Evolutionary conservation across 2,113 vertebrate genomes (phyloP).

Genomic region (Diadophis punctatus): DNA sequence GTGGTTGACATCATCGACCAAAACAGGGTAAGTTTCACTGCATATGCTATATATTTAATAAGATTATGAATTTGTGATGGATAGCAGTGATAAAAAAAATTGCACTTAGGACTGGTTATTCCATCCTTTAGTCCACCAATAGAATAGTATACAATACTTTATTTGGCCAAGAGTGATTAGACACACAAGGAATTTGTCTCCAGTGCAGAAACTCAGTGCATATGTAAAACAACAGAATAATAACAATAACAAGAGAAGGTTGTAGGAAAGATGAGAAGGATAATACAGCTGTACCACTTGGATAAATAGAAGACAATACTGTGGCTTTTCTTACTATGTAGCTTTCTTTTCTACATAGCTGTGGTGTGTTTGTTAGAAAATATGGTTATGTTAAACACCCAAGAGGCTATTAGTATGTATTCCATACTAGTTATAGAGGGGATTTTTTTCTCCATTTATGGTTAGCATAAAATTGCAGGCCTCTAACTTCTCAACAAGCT

Average conservation of each 20-base stretch:
- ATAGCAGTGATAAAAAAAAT: neutral
- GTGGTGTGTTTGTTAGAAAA: neutral
- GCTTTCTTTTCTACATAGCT: neutral
- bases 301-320: neutral
- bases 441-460: neutral
- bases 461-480: neutral
- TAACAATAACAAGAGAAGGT: neutral
- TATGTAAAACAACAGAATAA: neutral
- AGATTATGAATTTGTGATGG: neutral
- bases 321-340: neutral
- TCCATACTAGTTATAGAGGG: neutral
- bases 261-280: neutral
- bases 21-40: conserved; percentile 76
- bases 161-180: neutral
- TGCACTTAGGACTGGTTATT: neutral
- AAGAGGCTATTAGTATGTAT: neutral
- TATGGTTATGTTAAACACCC: neutral
- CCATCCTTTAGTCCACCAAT: neutral
- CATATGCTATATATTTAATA: accelerated
- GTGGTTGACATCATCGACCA: conserved; percentile 98
- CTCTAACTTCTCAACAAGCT: neutral
- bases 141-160: neutral
- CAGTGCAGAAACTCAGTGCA: neutral
- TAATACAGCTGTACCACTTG: neutral
- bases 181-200: neutral